Evolutionary conservation across 2,797 vertebrate genomes (phyloP).

Genomic region (Microhierax caerulescens): DNA sequence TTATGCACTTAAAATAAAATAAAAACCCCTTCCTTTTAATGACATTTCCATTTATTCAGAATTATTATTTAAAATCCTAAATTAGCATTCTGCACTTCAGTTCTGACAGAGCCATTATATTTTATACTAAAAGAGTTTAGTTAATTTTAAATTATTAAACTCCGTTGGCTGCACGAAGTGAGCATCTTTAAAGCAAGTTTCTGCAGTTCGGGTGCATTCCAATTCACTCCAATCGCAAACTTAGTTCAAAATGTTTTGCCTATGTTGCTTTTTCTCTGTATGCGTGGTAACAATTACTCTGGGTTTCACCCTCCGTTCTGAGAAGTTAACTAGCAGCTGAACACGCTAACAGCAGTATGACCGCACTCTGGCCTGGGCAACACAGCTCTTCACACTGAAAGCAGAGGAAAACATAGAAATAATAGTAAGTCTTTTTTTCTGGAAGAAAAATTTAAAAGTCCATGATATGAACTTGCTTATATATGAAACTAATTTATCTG

Average conservation of each 20-base stretch:
- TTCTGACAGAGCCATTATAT: constrained; percentile 73
- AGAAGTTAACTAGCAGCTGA: background rate
- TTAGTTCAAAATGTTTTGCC: background rate
- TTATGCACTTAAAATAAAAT: constrained; percentile 50
- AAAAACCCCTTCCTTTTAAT: background rate
- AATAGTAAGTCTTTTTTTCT: background rate
- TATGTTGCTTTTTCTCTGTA: background rate
- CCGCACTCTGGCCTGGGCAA: background rate
- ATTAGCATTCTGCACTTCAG: constrained; percentile 62
- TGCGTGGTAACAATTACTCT: background rate
- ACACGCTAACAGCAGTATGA: background rate
- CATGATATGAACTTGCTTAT: background rate
- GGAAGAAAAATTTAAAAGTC: background rate
- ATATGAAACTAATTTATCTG: background rate
- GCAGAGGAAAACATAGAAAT: background rate
- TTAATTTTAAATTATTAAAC: constrained; percentile 75
- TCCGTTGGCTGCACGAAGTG: constrained; percentile 29
- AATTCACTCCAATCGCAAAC: background rate
- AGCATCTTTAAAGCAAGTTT: constrained; percentile 42
- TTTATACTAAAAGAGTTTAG: constrained; percentile 70
- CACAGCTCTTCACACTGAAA: background rate
- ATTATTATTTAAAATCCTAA: constrained; percentile 76
- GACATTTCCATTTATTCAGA: constrained; percentile 72
- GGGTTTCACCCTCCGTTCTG: background rate
- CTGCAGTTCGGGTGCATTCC: background rate